Evolutionary conservation across 2,113 vertebrate genomes (phyloP).

Genomic region (Motacilla alba): DNA sequence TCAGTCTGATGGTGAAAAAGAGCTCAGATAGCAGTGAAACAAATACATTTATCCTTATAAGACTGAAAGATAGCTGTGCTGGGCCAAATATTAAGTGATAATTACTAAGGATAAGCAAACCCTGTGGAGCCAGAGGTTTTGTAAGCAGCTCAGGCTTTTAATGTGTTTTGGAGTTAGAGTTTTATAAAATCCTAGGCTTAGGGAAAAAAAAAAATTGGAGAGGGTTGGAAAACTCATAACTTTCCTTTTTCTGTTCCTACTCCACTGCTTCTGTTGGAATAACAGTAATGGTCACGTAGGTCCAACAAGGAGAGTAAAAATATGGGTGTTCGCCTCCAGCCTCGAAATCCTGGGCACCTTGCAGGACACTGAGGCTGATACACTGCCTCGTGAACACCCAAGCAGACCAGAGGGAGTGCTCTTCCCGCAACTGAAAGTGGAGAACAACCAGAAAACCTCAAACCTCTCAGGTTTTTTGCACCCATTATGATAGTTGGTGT

Average conservation of each 20-base stretch:
- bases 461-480: neutral
- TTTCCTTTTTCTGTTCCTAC: neutral
- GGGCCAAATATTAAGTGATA: constrained; percentile 70
- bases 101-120: constrained; percentile 63
- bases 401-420: neutral
- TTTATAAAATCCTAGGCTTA: constrained; percentile 37
- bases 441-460: neutral
- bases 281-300: neutral
- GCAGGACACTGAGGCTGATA: neutral
- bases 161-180: constrained; percentile 5
- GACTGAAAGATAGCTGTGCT: constrained; percentile 40
- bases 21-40: constrained; percentile 63
- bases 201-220: neutral
- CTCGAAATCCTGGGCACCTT: neutral
- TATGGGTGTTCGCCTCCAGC: neutral
- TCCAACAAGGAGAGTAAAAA: neutral
- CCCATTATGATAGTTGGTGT: neutral
- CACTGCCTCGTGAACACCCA: neutral
- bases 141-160: constrained; percentile 48
- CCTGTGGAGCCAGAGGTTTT: constrained; percentile 49
- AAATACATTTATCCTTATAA: constrained; percentile 64
- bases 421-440: neutral
- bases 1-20: constrained; percentile 32
- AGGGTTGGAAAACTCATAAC: neutral
- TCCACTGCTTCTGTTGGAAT: neutral